Conservation (phyloP, 2,888 invertebrate genomes). For the Drosophila neotestacea region DNA sequence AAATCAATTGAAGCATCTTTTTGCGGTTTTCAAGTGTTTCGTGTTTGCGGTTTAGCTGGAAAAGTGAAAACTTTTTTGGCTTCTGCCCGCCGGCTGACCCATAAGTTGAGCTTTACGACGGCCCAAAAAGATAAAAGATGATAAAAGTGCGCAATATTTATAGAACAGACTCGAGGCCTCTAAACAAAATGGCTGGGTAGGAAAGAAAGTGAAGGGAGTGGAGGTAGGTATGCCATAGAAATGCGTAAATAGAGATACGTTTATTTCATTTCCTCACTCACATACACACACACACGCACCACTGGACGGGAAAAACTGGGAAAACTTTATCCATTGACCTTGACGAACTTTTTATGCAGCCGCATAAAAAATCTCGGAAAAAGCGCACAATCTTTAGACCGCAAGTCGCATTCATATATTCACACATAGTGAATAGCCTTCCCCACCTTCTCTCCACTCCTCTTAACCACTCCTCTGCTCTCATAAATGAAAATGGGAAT, state of each 20-base stretch:
- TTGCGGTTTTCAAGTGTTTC: constrained; percentile 11
- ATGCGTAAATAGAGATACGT: constrained; percentile 43
- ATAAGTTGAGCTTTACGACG: constrained; percentile 53
- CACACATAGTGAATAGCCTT: constrained; percentile 37
- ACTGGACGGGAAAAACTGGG: constrained; percentile 10
- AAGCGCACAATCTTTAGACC: constrained; percentile 27
- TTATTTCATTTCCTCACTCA: neutral
- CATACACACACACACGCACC: constrained; percentile 1
- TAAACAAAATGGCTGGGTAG: neutral
- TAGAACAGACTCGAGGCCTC: constrained; percentile 36
- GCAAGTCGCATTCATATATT: constrained; percentile 28
- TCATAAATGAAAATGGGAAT: constrained; percentile 5
- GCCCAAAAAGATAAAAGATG: constrained; percentile 29
- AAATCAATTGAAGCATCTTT: constrained; percentile 45
- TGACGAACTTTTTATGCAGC: constrained; percentile 50
- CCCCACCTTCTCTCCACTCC: neutral
- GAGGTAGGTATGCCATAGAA: constrained; percentile 8
- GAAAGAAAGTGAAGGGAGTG: neutral
- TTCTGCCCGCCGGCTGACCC: constrained; percentile 46
- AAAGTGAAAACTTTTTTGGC: constrained; percentile 33
- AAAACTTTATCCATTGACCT: constrained; percentile 73
- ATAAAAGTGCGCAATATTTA: constrained; percentile 54
- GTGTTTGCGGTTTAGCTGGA: constrained; percentile 18
- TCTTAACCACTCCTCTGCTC: no score
- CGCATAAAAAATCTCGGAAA: constrained; percentile 37